phyloP scores from a whole-genome alignment of 2,888 invertebrate genomes.

The Brassicogethes aeneus region DNA sequence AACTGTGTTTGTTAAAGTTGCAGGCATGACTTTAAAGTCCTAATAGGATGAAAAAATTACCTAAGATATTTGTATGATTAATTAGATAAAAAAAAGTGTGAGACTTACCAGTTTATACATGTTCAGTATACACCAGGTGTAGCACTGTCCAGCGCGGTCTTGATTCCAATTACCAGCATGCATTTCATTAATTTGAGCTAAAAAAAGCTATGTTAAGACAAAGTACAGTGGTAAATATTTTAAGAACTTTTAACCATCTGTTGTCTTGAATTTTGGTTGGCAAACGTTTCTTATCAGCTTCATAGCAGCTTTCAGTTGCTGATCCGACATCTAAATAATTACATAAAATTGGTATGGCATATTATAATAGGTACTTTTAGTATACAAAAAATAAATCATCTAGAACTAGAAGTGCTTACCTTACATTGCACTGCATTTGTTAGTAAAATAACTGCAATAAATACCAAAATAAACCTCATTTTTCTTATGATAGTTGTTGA shows the following conservation, averaged over 20 bases:
- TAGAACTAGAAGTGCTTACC: no score
- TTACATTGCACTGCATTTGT: slow-evolving; percentile 2
- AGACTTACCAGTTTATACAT: slow-evolving; percentile 43
- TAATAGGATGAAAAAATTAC: no score
- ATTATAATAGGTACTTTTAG: no score
- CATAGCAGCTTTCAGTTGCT: slow-evolving; percentile 54
- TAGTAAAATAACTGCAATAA: neutral
- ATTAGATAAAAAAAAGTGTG: slow-evolving; percentile 1
- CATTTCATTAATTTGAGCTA: slow-evolving; percentile 21
- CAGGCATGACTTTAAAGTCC: no score
- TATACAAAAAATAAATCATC: no score
- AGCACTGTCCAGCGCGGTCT: slow-evolving; percentile 36
- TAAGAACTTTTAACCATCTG: slow-evolving; percentile 42
- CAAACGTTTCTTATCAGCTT: slow-evolving; percentile 57
- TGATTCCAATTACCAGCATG: slow-evolving; percentile 18
- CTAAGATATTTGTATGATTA: no score
- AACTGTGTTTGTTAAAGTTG: slow-evolving; percentile 3
- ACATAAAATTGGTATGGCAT: slow-evolving; percentile 3
- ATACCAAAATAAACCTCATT: neutral
- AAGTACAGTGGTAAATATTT: slow-evolving; percentile 1
- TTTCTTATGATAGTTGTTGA: no score
- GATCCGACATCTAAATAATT: slow-evolving; percentile 33
- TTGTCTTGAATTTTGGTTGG: slow-evolving; percentile 51
- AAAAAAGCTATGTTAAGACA: slow-evolving; percentile 4
- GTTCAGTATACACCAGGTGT: slow-evolving; percentile 42